These are phyloP conservation scores for Pachyseris speciosa DNA, from an alignment of 64 coral and sea anemone genomes.

Conservation along the genomic window DNA sequence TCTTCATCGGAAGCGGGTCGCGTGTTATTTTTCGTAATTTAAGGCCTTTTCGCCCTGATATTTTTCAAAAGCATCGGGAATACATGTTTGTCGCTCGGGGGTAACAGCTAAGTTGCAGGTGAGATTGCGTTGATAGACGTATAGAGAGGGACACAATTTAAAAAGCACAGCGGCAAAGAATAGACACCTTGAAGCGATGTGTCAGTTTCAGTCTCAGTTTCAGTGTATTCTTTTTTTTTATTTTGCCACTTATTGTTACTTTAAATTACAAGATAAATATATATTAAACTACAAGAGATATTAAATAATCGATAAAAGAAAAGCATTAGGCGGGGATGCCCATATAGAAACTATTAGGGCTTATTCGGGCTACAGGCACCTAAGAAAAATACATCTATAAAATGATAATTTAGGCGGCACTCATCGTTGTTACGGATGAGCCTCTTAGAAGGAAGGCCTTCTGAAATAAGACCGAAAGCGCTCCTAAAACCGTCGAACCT, in stretches of 20 bases:
- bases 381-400: too few species aligned
- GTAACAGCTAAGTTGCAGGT: constrained; percentile 88
- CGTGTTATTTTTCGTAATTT: background rate
- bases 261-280: too few species aligned
- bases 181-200: constrained; percentile 97
- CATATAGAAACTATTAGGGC: too few species aligned
- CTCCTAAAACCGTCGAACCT: background rate
- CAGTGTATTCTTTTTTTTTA: too few species aligned
- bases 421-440: constrained; percentile 58
- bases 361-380: too few species aligned
- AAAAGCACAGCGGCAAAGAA: constrained; percentile 88
- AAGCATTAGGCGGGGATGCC: too few species aligned
- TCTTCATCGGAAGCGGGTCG: background rate
- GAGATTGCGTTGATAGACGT: constrained; percentile 93
- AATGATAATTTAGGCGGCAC: too few species aligned
- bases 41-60: background rate
- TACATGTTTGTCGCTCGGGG: constrained; percentile 65
- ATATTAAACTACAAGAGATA: too few species aligned
- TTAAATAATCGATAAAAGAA: too few species aligned
- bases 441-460: background rate
- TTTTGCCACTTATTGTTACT: too few species aligned
- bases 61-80: background rate
- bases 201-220: too few species aligned
- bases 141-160: constrained; percentile 91
- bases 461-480: constrained; percentile 4